These are phyloP conservation scores for Scaptomyza cyrtandrae DNA, from an alignment of 2,888 invertebrate species.

Conservation along the genomic window DNA sequence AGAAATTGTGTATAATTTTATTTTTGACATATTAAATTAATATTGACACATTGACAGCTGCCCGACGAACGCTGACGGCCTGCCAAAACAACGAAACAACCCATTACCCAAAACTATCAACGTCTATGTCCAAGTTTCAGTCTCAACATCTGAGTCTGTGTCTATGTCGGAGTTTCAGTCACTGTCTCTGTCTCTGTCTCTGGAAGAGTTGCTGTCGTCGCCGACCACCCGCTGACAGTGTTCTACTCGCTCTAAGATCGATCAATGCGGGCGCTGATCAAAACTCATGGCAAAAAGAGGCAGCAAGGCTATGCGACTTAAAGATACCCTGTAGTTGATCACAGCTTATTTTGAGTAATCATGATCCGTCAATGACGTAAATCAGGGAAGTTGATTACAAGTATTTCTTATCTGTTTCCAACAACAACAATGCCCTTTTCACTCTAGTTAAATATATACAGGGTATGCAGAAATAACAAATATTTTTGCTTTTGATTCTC, in stretches of 20 bases:
- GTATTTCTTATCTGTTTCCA: too few relatives aligned
- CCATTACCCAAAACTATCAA: constrained; percentile 49
- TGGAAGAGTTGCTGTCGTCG: constrained; percentile 30
- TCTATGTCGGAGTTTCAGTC: constrained; percentile 6
- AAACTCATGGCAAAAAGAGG: not conserved
- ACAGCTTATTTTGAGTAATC: too few relatives aligned
- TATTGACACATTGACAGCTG: constrained; percentile 80
- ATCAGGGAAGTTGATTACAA: too few relatives aligned
- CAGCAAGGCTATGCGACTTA: not conserved
- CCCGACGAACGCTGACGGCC: constrained; percentile 45
- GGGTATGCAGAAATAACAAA: constrained; percentile 27
- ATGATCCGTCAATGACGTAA: too few relatives aligned
- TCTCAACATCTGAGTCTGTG: not conserved
- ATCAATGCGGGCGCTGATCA: constrained; percentile 59
- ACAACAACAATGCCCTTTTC: not conserved
- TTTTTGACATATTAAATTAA: constrained; percentile 78
- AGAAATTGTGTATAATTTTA: constrained; percentile 68
- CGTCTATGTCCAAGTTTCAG: constrained; percentile 33
- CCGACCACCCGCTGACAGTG: constrained; percentile 62
- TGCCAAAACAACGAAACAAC: constrained; percentile 58
- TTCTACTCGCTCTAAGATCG: constrained; percentile 17
- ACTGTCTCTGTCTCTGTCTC: not conserved
- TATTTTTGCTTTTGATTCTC: constrained; percentile 45
- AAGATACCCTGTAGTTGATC: constrained; percentile 15
- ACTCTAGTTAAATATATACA: not conserved